Conservation (phyloP, 2,113 vertebrate genomes). For the Etia nguti region DNA sequence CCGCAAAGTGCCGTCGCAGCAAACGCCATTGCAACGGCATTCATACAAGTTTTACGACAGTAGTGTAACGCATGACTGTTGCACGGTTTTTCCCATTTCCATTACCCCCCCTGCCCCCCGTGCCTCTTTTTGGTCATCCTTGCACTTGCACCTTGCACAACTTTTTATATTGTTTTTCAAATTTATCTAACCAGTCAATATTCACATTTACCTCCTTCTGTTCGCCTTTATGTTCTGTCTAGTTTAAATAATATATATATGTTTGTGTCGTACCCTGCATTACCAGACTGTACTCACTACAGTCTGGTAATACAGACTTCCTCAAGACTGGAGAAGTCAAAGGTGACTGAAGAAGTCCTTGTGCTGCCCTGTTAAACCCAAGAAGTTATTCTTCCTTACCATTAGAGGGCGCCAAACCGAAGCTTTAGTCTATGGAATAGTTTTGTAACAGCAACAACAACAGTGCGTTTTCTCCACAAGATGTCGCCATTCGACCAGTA, state of each 20-base stretch:
- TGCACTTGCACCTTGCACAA: background rate
- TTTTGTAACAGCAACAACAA: background rate
- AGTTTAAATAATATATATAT: fast-evolving
- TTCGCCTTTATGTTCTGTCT: background rate
- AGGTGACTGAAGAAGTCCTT: background rate
- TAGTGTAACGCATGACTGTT: slow-evolving; percentile 11
- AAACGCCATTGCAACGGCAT: slow-evolving; percentile 64
- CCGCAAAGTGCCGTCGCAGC: slow-evolving; percentile 68
- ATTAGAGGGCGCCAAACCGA: background rate
- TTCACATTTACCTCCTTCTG: background rate
- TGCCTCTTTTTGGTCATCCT: background rate
- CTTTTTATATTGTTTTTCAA: background rate
- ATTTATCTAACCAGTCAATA: fast-evolving
- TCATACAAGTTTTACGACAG: slow-evolving; percentile 67
- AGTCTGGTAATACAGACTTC: background rate
- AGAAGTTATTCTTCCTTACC: background rate
- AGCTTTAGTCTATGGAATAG: background rate
- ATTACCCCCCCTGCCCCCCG: background rate
- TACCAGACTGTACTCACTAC: background rate
- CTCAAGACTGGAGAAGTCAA: background rate
- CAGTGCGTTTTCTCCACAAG: slow-evolving; percentile 5
- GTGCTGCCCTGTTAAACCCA: background rate
- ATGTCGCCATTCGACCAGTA: slow-evolving; percentile 13
- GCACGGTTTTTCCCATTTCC: background rate
- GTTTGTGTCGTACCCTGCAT: background rate